phyloP scores from a whole-genome alignment of 2,797 vertebrate genomes.

The Alosa sapidissima region DNA sequence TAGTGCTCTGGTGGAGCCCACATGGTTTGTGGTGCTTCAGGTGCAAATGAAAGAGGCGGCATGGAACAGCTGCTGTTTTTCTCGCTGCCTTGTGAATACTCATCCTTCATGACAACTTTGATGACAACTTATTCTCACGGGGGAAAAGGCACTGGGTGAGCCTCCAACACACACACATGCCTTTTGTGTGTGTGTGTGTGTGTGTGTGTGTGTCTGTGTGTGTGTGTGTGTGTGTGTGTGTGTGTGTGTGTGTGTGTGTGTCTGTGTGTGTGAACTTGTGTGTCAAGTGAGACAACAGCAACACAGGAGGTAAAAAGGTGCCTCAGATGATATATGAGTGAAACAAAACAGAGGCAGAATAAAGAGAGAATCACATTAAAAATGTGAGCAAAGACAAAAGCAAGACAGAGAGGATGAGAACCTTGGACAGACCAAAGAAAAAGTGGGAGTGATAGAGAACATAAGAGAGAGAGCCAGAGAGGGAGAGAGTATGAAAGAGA shows the following conservation, averaged over 20 bases:
- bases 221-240: neutral
- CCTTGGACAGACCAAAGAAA: neutral
- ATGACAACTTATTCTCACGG: constrained; percentile 5
- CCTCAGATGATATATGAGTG: too few relatives aligned
- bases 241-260: neutral
- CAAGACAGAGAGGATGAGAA: neutral
- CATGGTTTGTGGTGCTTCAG: neutral
- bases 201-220: neutral
- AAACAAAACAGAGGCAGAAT: neutral
- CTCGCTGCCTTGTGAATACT: neutral
- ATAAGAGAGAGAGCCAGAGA: neutral
- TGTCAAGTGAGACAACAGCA: neutral
- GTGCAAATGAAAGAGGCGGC: neutral
- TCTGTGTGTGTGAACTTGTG: neutral
- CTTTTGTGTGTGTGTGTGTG: neutral
- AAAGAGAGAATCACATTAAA: too few relatives aligned
- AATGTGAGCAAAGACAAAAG: too few relatives aligned
- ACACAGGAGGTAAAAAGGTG: neutral
- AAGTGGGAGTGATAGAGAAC: neutral
- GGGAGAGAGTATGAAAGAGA: neutral
- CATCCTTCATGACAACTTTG: neutral
- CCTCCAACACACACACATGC: neutral
- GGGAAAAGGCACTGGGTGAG: constrained; percentile 3
- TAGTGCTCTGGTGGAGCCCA: neutral
- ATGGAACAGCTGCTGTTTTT: neutral